Conservation (phyloP, 2,797 vertebrate species). For the Coracias cyanogaster region DNA sequence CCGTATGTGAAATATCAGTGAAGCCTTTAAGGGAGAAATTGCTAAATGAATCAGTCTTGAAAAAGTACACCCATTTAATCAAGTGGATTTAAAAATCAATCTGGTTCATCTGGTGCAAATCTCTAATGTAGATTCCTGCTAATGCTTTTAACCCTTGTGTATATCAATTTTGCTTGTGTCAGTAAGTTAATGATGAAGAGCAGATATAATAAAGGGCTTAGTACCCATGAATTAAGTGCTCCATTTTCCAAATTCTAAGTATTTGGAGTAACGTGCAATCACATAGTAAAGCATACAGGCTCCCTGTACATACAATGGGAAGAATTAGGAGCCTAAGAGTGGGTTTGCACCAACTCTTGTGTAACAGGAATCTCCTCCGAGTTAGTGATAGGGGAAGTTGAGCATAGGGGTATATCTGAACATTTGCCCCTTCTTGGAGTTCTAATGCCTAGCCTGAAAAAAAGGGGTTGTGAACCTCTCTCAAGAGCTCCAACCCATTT, state of each 20-base stretch:
- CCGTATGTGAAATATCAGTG: constrained; percentile 52
- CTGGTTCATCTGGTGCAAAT: constrained; percentile 44
- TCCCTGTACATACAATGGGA: neutral
- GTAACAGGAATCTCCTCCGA: neutral
- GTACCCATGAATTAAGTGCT: neutral
- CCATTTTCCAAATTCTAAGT: neutral
- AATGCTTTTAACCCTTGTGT: constrained; percentile 55
- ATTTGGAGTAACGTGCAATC: neutral
- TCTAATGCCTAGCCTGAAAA: neutral
- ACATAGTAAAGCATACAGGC: neutral
- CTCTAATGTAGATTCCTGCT: constrained; percentile 31
- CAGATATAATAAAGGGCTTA: neutral
- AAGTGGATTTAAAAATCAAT: constrained; percentile 69
- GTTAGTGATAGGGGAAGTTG: neutral
- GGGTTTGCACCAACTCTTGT: neutral
- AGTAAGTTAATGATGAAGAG: neutral
- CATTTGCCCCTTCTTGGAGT: neutral
- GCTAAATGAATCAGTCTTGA: constrained; percentile 63
- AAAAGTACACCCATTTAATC: constrained; percentile 65
- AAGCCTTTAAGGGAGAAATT: constrained; percentile 56
- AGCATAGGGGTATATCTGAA: neutral
- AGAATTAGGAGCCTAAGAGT: neutral
- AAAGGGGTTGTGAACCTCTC: neutral
- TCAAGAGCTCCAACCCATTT: neutral
- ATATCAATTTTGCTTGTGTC: constrained; percentile 42